Conservation (phyloP, 92 coral and sea anemone genomes). For the Paragorgia papillata region DNA sequence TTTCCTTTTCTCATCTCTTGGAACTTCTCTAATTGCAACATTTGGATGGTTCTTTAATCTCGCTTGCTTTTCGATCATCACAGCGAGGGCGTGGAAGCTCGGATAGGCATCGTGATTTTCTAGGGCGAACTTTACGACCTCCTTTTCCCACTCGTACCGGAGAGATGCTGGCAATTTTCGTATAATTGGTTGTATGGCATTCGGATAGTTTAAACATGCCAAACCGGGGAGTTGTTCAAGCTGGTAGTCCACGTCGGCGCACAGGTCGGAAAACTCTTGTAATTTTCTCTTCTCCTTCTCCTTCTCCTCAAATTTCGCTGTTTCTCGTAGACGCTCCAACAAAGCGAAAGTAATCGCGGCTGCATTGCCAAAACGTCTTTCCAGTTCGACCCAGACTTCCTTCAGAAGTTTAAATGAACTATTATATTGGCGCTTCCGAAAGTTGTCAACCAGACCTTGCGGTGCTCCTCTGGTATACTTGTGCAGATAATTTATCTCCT, state of each 20-base stretch:
- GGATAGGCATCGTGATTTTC: slow-evolving; percentile 52
- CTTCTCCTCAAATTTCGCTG: slow-evolving; percentile 35
- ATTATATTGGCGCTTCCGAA: slow-evolving; percentile 31
- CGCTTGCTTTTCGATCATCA: slow-evolving; percentile 37
- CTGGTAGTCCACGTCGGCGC: slow-evolving; percentile 56
- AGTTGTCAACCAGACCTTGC: slow-evolving; percentile 51
- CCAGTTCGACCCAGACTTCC: slow-evolving; percentile 55
- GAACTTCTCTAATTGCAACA: slow-evolving; percentile 9
- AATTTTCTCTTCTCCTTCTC: slow-evolving; percentile 21
- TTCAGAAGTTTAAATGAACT: slow-evolving; percentile 24
- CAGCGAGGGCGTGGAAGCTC: slow-evolving; percentile 35
- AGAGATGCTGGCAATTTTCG: slow-evolving; percentile 46
- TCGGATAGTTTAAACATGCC: slow-evolving; percentile 56
- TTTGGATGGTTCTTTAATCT: slow-evolving; percentile 38
- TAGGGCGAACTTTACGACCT: slow-evolving; percentile 52
- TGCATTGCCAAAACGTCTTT: slow-evolving; percentile 54
- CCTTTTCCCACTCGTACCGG: slow-evolving; percentile 55
- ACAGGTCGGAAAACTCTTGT: slow-evolving; percentile 51
- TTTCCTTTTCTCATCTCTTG: neutral
- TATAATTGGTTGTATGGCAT: slow-evolving; percentile 43
- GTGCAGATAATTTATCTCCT: slow-evolving; percentile 29
- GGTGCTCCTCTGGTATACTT: slow-evolving; percentile 47
- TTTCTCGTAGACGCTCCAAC: slow-evolving; percentile 22
- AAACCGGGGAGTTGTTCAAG: slow-evolving; percentile 49
- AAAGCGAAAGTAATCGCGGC: slow-evolving; percentile 50